phyloP scores from a whole-genome alignment of 2,113 vertebrate species.

The Cinclus mexicanus region DNA sequence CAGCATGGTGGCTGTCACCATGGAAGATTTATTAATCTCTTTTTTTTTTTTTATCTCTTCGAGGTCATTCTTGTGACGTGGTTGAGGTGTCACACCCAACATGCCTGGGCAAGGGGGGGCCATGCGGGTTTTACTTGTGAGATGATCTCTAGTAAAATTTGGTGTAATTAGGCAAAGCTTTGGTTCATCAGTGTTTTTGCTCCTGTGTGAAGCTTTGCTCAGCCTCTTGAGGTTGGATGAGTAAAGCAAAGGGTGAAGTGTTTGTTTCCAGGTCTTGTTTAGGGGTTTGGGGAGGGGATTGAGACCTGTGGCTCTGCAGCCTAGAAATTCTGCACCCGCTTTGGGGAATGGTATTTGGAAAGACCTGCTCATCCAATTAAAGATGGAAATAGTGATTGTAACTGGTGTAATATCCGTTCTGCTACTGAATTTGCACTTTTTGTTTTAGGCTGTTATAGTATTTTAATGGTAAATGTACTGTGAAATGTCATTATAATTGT shows the following conservation, averaged over 20 bases:
- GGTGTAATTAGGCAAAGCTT: not conserved
- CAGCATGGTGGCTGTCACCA: accelerated
- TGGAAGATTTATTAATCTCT: not conserved
- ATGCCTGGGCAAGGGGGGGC: not conserved
- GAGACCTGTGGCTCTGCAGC: not conserved
- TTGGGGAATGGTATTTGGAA: not conserved
- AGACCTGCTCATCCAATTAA: not conserved
- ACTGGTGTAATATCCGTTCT: not conserved
- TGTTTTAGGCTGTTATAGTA: not conserved
- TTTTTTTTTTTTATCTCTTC: not conserved
- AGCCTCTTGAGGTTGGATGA: not conserved
- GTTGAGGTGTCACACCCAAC: not conserved
- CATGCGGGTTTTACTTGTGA: accelerated
- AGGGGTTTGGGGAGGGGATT: not conserved
- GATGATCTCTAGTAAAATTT: not conserved
- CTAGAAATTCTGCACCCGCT: not conserved
- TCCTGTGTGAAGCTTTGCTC: not conserved
- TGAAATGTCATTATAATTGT: not conserved
- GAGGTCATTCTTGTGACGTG: not conserved
- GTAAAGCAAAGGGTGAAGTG: not conserved
- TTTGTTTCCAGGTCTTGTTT: not conserved
- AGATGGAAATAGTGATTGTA: not conserved
- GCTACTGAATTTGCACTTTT: not conserved
- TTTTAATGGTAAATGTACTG: not conserved
- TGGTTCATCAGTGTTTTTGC: not conserved